Conservation (phyloP, 2,888 invertebrate species). For the Hyposoter didymator region DNA sequence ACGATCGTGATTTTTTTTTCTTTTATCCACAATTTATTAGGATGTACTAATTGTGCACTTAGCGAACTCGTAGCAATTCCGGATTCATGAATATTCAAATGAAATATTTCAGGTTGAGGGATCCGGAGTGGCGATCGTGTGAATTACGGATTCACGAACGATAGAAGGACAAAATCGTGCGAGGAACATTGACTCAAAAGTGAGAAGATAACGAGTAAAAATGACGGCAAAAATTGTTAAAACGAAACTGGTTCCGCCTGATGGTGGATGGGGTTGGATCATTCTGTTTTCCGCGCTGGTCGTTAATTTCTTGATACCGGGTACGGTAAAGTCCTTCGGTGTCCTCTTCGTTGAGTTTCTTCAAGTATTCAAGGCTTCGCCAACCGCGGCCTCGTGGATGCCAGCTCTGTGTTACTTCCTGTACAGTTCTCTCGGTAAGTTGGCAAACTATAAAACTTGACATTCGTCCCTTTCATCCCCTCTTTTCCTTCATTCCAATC, state of each 20-base stretch:
- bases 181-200: background rate
- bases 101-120: constrained; percentile 45
- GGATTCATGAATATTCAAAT: constrained; percentile 13
- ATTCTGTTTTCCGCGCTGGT: constrained; percentile 87
- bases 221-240: constrained; percentile 72
- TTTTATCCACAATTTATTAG: background rate
- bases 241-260: constrained; percentile 83
- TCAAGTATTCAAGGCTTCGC: constrained; percentile 91
- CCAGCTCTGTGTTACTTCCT: constrained; percentile 94
- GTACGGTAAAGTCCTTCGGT: constrained; percentile 95
- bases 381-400: constrained; percentile 92
- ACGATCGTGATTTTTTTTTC: background rate
- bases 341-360: constrained; percentile 93
- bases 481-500: constrained; percentile 24
- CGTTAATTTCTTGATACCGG: constrained; percentile 94
- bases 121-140: constrained; percentile 44
- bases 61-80: constrained; percentile 6
- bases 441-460: constrained; percentile 37
- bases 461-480: constrained; percentile 24
- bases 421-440: constrained; percentile 93
- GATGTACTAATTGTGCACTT: constrained; percentile 9
- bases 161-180: constrained; percentile 16
- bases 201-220: constrained; percentile 36
- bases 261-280: constrained; percentile 85
- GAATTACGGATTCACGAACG: constrained; percentile 31